Percentiles rank a stretch among this genome's conserved stretches.
phyloP scores from a whole-genome alignment of 1,140 invertebrate species.

The Penaeus chinensis region DNA sequence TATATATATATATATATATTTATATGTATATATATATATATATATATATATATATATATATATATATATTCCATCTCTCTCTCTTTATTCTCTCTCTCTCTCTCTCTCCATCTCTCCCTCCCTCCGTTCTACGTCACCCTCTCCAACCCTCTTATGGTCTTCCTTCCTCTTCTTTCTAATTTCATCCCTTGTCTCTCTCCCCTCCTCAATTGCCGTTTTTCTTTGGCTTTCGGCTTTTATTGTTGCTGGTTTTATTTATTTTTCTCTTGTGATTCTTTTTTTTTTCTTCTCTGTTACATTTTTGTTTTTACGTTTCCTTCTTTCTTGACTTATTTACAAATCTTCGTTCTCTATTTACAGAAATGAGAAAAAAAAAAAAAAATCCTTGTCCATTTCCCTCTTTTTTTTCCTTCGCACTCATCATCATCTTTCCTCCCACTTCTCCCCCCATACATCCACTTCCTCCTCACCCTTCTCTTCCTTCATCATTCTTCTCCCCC shows the following conservation, averaged over 20 bases:
- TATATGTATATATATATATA: conserved; percentile 3
- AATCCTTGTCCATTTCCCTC: not conserved
- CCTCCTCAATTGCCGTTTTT: not conserved
- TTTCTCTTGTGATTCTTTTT: too few relatives aligned
- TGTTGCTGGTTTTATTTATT: too few relatives aligned
- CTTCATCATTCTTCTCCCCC: not conserved
- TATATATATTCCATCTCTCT: not conserved
- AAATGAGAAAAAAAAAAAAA: too few relatives aligned
- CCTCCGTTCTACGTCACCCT: not conserved
- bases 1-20: not conserved
- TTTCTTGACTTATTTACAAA: too few relatives aligned
- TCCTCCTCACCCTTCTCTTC: not conserved
- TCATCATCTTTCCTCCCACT: not conserved
- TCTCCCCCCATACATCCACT: not conserved
- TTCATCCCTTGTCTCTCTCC: not conserved
- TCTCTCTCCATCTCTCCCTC: not conserved
- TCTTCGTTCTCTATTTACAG: too few relatives aligned
- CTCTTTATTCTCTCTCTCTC: not conserved
- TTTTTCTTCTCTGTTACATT: too few relatives aligned
- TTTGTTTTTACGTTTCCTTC: too few relatives aligned
- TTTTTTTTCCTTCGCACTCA: not conserved
- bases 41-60: not conserved
- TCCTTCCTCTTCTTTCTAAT: not conserved
- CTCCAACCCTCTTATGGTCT: not conserved
- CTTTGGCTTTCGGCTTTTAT: too few relatives aligned